Base-by-base conservation (phyloP, 2,888 invertebrate genomes). In the Anthophora plumipes region DNA sequence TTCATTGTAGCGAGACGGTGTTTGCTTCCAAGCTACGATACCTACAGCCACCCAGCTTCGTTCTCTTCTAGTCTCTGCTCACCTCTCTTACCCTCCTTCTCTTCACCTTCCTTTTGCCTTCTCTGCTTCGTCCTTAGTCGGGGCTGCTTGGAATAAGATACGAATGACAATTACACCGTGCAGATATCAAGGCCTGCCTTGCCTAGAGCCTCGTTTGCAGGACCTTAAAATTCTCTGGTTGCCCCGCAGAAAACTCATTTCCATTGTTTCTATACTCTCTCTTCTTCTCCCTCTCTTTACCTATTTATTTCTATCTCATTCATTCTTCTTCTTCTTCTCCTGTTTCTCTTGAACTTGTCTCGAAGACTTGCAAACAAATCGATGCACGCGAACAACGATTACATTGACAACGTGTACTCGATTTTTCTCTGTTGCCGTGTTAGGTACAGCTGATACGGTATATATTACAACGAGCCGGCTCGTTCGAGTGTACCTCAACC, bases 1-100 rank as follows among this genome's bases (percentile, higher is more conserved):
- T 92, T 91, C 92, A 92, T 92, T 92, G 92, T 91, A 92, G 90
- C 92, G 91, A 90, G 89, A 90, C 91, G 89, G 88, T 92, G 91
- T 92, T 92, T 92, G 92, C 91, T 91, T 89, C 90, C 88, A 83
- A 90, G 90, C 91, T 90, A 88, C 90, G 91, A 91, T 91, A 91
- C 88, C 89, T 87, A 85, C 78, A 84, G 84, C 77, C 77, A 69
- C 77, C 66, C 31, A 31, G 57, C 64, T 73, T 74, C 82, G 75
- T 69, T 72, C 74, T 75, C 71, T 54, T 64, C 72, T 77, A 63
- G 67, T 75, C 72, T 61, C 59, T 67, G 46, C 39, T 25, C 46
- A 59, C 60, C 67, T 57, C 67, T 57, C 43, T 55, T 59, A 61
- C 60, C 20, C 17, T 7, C 61, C 11, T 64, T 77, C 77, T 61